Evolutionary conservation across 2,113 vertebrate genomes (phyloP).

Genomic region (Cyprinodon variegatus): DNA sequence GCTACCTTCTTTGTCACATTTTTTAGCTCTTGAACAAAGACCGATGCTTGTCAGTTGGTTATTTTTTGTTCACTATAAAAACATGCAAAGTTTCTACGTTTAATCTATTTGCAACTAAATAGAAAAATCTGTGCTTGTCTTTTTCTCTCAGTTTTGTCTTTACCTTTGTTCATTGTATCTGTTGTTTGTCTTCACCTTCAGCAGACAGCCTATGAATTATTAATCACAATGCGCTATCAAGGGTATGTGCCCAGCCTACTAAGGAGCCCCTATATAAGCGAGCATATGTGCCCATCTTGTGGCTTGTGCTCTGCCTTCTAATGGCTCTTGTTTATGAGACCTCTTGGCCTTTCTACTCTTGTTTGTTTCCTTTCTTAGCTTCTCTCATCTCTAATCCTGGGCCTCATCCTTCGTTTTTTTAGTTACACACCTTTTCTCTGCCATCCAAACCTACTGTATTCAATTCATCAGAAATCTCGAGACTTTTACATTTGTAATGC

Average conservation of each 20-base stretch:
- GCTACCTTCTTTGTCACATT: conserved; percentile 2
- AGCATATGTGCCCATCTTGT: conserved; percentile 38
- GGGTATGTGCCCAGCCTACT: conserved; percentile 60
- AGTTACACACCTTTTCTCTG: not conserved
- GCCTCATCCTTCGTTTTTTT: conserved; percentile 23
- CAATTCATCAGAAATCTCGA: conserved; percentile 36
- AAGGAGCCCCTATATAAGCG: conserved; percentile 40
- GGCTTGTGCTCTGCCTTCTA: conserved; percentile 68
- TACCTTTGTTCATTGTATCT: conserved; percentile 15
- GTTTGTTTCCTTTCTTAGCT: conserved; percentile 35
- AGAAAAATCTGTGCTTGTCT: not conserved
- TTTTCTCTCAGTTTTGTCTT: conserved; percentile 11
- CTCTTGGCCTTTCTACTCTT: conserved; percentile 60
- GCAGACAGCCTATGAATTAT: conserved; percentile 69
- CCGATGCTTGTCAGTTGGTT: not conserved
- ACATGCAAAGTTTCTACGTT: not conserved
- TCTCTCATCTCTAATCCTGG: conserved; percentile 46
- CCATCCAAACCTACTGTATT: not conserved
- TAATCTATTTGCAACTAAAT: not conserved
- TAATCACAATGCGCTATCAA: conserved; percentile 65
- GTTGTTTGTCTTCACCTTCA: conserved; percentile 59
- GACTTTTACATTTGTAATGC: conserved; percentile 36
- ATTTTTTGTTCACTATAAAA: not conserved
- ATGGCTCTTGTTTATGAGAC: conserved; percentile 67
- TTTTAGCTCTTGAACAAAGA: not conserved